Conservation (phyloP, 53 echinoderm and acorn worm species). For the Antedon mediterranea region DNA sequence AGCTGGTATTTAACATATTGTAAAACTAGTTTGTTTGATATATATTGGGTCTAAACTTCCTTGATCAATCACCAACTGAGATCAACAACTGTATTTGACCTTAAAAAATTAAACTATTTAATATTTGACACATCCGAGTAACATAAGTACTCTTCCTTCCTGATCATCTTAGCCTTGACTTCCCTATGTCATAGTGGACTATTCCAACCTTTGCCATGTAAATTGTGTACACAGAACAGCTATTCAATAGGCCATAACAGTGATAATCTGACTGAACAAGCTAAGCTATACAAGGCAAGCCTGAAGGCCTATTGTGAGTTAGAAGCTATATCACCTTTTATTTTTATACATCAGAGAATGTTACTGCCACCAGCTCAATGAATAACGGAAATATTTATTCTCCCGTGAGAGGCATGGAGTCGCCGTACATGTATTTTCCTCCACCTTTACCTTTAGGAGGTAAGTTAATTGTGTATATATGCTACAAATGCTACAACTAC, state of each 20-base stretch:
- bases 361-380: neutral
- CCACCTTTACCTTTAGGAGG: neutral
- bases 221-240: conserved; percentile 1
- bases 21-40: too few species aligned
- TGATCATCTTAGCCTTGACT: neutral
- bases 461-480: neutral
- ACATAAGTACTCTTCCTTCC: neutral
- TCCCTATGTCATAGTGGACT: neutral
- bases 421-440: neutral
- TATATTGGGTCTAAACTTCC: neutral
- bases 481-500: neutral
- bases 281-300: neutral
- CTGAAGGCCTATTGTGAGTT: neutral
- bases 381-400: conserved; percentile 1
- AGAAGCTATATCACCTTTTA: neutral
- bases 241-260: neutral
- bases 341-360: neutral
- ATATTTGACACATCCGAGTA: neutral
- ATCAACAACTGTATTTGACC: neutral
- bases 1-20: neutral
- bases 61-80: neutral
- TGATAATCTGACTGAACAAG: neutral
- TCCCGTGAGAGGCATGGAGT: neutral
- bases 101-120: neutral
- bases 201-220: neutral